Evolutionary conservation across 2,113 vertebrate species (phyloP).

Genomic region (Corydoras maculifer): DNA sequence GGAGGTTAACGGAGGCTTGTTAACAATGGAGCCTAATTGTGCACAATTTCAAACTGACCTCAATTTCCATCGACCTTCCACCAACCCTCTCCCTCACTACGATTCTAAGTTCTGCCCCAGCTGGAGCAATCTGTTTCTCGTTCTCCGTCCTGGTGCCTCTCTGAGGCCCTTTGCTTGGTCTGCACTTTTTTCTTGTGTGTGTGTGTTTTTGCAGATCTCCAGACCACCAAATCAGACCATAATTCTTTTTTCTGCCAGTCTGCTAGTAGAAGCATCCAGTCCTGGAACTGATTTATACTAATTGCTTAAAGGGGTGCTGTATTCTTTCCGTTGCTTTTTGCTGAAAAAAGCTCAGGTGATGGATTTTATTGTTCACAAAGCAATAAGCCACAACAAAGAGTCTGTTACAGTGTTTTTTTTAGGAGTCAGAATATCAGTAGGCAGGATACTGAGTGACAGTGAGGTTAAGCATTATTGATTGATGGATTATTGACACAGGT

Average conservation of each 20-base stretch:
- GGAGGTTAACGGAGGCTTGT: constrained; percentile 20
- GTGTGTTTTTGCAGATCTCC: constrained; percentile 43
- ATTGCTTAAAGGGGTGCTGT: constrained; percentile 21
- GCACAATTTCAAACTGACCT: constrained; percentile 23
- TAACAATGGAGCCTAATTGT: constrained; percentile 55
- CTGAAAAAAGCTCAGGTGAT: not conserved
- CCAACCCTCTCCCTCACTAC: constrained; percentile 16
- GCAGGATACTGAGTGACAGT: too few relatives aligned
- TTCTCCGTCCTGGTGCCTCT: constrained; percentile 53
- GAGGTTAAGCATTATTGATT: too few relatives aligned
- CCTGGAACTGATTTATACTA: constrained; percentile 33
- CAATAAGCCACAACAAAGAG: too few relatives aligned
- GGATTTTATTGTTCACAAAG: too few relatives aligned
- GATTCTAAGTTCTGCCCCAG: constrained; percentile 46
- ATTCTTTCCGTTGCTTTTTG: not conserved
- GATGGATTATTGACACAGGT: too few relatives aligned
- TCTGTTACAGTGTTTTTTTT: too few relatives aligned
- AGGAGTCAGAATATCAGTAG: too few relatives aligned
- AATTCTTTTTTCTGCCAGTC: constrained; percentile 37
- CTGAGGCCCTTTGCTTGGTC: constrained; percentile 45
- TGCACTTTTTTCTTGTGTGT: constrained; percentile 41
- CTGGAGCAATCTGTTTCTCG: constrained; percentile 63
- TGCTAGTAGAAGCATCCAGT: constrained; percentile 49
- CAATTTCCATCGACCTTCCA: constrained; percentile 16
- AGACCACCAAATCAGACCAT: constrained; percentile 48